Evolutionary conservation across 2,888 invertebrate genomes (phyloP).

Genomic region (Atethmia centrago): DNA sequence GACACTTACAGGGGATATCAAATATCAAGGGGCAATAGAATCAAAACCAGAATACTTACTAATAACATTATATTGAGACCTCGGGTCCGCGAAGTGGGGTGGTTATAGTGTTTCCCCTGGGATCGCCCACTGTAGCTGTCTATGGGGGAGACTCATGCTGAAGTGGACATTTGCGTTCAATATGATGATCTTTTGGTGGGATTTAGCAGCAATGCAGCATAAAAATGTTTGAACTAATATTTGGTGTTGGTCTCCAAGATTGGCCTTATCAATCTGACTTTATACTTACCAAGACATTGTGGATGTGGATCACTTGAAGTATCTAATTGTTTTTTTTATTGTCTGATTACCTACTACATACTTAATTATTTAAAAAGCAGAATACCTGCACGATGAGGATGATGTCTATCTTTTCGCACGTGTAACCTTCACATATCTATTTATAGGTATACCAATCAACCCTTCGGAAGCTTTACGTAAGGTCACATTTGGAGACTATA

Average conservation of each 20-base stretch:
- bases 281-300: neutral
- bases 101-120: constrained; percentile 53
- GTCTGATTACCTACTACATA: neutral
- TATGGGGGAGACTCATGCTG: constrained; percentile 31
- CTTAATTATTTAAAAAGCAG: neutral
- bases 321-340: neutral
- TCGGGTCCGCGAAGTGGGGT: constrained; percentile 37
- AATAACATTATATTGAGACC: constrained; percentile 48
- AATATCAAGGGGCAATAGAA: constrained; percentile 38
- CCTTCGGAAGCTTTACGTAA: constrained; percentile 2
- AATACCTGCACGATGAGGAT: neutral
- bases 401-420: constrained; percentile 1
- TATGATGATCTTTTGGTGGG: constrained; percentile 41
- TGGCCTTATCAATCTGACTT: neutral
- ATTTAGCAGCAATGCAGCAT: neutral
- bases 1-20: constrained; percentile 32
- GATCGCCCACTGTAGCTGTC: constrained; percentile 18
- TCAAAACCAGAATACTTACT: constrained; percentile 47
- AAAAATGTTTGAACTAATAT: constrained; percentile 6
- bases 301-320: neutral
- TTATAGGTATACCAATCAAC: neutral
- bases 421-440: constrained; percentile 1
- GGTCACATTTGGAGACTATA: neutral
- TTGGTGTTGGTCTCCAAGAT: neutral
- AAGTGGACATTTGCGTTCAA: constrained; percentile 42